Base-by-base conservation (phyloP, 2,797 vertebrate genomes). In the Sternarchorhynchus goeldii region DNA sequence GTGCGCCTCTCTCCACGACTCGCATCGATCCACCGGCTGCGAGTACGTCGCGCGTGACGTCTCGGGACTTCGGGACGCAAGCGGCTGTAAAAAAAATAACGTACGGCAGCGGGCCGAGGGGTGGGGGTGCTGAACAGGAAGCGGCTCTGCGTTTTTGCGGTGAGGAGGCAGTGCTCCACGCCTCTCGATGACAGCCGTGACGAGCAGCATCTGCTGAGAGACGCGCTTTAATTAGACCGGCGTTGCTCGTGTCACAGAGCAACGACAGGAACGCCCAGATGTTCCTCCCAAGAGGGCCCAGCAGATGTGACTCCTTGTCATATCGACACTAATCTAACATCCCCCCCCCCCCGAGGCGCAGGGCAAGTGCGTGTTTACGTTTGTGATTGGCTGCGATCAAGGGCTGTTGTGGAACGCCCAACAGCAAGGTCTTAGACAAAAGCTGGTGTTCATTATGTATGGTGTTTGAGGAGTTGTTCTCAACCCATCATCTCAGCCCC, bases 401-500 rank as follows among this genome's bases (percentile, higher is more conserved):
- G 12, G 39, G 66, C n/a, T 76, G 60, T 41, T 69, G 57, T 16
- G 63, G 25, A 72, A 55, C 34, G 45, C 53, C 18, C 32, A 59
- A 63, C 75, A 82, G 17, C 21, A 66, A 66, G 76, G 65, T 57
- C 79, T 36, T 53, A 60, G 66, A 60, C 73, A 64, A 74, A 56
- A 70, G 62, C 41, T 55, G 39, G 31, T 66, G 78, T 81, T 80
- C 74, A 57, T 77, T 69, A 71, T 62, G 65, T 80, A 55, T 36
- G 67, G 76, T 70, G 63, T 65, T 34, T 79, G 66, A 56, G 18
- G 18, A 31, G 72, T 79, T 78, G 76, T 72, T 69, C 36, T 36
- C 73, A 78, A 60, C 39, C 41, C 83, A 67, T 81, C 84, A 80
- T 87, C 79, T 25, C 82, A 68, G 83, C 84, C 82, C 84, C 81